Evolutionary conservation across 2,797 vertebrate genomes (phyloP).

Genomic region (Naso thynnoides): DNA sequence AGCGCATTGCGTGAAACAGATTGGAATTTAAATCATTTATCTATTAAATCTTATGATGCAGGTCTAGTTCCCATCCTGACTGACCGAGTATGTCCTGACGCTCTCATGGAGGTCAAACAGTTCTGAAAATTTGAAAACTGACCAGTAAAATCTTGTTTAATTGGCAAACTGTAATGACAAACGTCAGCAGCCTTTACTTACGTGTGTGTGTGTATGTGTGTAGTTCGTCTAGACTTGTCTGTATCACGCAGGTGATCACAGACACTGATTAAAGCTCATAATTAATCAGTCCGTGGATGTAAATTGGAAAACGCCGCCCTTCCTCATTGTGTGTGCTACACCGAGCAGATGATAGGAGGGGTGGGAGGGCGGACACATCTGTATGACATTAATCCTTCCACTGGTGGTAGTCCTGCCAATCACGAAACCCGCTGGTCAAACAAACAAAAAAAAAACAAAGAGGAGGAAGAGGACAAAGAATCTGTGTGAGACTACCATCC

Average conservation of each 20-base stretch:
- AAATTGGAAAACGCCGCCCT: conserved; percentile 43
- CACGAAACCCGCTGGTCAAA: conserved; percentile 3
- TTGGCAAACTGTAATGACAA: conserved; percentile 27
- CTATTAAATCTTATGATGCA: not conserved
- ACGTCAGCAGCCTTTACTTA: conserved; percentile 14
- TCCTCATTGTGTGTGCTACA: conserved; percentile 6
- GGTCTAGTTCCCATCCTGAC: not conserved
- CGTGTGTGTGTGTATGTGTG: conserved; percentile 7
- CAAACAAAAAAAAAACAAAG: conserved; percentile 1
- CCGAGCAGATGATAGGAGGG: conserved; percentile 1
- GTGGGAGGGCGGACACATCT: conserved; percentile 35
- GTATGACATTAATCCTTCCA: conserved; percentile 30
- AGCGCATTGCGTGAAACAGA: conserved; percentile 6
- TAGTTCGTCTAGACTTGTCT: conserved; percentile 9
- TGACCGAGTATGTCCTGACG: conserved; percentile 7
- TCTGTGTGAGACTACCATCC: not conserved
- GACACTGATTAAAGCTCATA: conserved; percentile 54
- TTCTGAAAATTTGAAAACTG: conserved; percentile 7
- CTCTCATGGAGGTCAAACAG: conserved; percentile 25
- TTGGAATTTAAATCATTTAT: conserved; percentile 16
- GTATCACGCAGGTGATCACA: conserved; percentile 29
- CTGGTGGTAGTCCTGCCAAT: conserved; percentile 17
- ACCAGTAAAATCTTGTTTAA: conserved; percentile 31
- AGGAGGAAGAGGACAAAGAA: conserved; percentile 16
- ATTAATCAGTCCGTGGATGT: conserved; percentile 58